Conservation (phyloP, 2,797 vertebrate genomes). For the Mus minutoides region DNA sequence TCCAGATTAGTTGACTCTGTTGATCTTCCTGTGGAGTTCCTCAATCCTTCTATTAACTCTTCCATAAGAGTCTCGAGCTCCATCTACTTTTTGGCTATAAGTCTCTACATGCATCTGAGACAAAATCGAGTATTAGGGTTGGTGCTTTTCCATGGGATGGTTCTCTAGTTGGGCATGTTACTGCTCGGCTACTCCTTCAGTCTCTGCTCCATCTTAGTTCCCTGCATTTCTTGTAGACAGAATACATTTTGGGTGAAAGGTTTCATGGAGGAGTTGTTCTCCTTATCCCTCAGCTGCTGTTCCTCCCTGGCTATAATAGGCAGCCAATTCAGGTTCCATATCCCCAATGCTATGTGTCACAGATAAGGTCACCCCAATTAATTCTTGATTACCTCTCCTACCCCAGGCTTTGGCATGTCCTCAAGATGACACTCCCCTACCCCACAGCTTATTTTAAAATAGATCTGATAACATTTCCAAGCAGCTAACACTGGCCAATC, state of each 20-base stretch:
- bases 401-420: neutral
- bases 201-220: neutral
- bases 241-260: neutral
- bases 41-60: neutral
- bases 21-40: neutral
- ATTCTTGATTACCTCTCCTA: neutral
- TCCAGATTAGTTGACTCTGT: neutral
- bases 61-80: neutral
- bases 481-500: neutral
- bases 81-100: neutral
- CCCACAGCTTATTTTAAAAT: neutral
- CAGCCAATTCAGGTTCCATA: neutral
- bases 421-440: fast-evolving
- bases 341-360: neutral
- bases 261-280: neutral
- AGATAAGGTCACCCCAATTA: neutral
- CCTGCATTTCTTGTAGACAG: neutral
- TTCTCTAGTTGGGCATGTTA: neutral
- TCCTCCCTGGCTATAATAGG: neutral
- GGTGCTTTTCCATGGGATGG: neutral
- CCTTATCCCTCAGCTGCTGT: neutral
- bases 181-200: neutral
- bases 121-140: neutral
- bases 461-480: neutral
- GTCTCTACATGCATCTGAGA: neutral